These are phyloP conservation scores for Melitaea cinxia DNA, from an alignment of 1,140 invertebrate species.

Conservation along the genomic window DNA sequence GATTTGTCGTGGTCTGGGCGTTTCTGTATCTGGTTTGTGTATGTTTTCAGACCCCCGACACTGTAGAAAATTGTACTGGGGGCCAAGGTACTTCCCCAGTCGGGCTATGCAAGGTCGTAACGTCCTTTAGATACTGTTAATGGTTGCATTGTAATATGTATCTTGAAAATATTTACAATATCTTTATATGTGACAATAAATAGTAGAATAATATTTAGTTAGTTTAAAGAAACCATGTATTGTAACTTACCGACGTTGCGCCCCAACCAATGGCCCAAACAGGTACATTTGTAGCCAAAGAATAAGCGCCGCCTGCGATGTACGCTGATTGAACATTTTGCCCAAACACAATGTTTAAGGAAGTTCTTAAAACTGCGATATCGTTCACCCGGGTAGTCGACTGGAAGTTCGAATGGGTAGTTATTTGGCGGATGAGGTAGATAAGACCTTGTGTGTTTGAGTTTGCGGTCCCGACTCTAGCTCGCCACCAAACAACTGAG, in stretches of 20 bases:
- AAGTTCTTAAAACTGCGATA: slow-evolving; percentile 78
- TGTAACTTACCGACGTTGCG: slow-evolving; percentile 51
- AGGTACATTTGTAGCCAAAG: slow-evolving; percentile 33
- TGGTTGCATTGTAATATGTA: too few relatives aligned
- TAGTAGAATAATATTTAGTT: too few relatives aligned
- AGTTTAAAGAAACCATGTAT: too few relatives aligned
- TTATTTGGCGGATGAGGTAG: slow-evolving; percentile 57
- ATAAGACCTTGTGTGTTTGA: slow-evolving; percentile 44
- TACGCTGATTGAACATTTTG: slow-evolving; percentile 44
- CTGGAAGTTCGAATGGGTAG: slow-evolving; percentile 82
- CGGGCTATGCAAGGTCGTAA: too few relatives aligned
- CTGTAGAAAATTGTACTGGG: too few relatives aligned
- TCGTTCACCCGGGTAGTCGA: slow-evolving; percentile 83
- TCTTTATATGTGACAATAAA: too few relatives aligned
- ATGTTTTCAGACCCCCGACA: too few relatives aligned
- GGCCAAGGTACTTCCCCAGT: too few relatives aligned
- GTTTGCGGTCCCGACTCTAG: slow-evolving; percentile 51
- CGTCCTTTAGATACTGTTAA: too few relatives aligned
- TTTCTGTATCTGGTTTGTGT: too few relatives aligned
- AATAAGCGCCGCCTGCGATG: slow-evolving; percentile 47
- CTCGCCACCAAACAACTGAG: slow-evolving; percentile 49
- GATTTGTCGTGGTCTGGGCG: too few relatives aligned
- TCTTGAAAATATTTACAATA: too few relatives aligned
- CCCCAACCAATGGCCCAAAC: slow-evolving; percentile 65
- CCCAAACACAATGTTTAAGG: slow-evolving; percentile 56